phyloP scores from a whole-genome alignment of 2,888 invertebrate species.

The Pandemis heparana region DNA sequence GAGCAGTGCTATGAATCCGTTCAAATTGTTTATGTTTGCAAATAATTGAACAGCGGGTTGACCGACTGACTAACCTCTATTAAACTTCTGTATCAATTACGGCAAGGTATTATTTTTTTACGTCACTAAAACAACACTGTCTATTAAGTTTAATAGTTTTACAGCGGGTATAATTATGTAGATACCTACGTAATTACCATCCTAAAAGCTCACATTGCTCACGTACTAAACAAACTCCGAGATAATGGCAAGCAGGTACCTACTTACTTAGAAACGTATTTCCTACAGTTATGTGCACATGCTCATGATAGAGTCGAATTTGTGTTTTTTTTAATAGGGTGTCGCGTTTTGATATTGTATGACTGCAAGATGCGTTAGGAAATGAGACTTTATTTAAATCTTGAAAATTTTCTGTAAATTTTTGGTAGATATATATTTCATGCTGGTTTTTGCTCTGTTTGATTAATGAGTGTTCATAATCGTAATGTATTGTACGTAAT shows the following conservation, averaged over 20 bases:
- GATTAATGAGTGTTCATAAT: not conserved
- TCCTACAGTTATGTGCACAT: not conserved
- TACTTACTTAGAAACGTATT: not conserved
- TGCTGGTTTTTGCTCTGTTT: not conserved
- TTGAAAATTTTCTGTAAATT: not conserved
- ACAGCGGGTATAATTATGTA: not conserved
- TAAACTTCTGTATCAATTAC: constrained; percentile 19
- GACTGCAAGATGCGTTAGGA: not conserved
- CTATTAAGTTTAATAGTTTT: not conserved
- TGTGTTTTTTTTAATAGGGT: too few species aligned
- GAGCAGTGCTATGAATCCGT: constrained; percentile 52
- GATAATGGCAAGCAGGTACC: not conserved
- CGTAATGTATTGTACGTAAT: not conserved
- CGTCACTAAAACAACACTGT: not conserved
- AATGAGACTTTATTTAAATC: not conserved
- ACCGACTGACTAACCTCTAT: constrained; percentile 30
- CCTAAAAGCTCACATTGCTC: not conserved
- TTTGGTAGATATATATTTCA: not conserved
- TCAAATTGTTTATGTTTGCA: constrained; percentile 40
- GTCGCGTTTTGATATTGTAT: not conserved
- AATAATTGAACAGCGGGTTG: constrained; percentile 42
- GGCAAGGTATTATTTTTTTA: not conserved
- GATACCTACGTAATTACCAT: not conserved
- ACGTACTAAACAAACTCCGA: not conserved
- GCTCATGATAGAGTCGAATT: not conserved